Base-by-base conservation (phyloP, 2,797 vertebrate species). In the Malacoraja senta region DNA sequence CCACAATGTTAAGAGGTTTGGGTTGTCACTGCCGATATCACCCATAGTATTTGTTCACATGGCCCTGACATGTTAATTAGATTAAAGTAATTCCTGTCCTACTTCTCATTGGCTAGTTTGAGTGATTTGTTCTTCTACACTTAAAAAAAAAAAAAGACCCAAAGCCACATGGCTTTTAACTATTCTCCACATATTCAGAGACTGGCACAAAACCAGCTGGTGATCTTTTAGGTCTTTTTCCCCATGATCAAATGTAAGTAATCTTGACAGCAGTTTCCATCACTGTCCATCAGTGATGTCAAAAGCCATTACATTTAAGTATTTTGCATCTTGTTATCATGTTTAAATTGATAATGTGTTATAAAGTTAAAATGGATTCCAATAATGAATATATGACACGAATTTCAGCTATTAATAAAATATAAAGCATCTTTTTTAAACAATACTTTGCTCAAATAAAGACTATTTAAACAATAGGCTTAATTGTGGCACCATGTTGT, bases 401-500 rank as follows among this genome's bases (percentile, higher is more conserved):
- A 44, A 71, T 71, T 92, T 91, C 13, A 92, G 38, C 38, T 63
- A 72, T 91, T 74, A 38, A 44, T 38, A 74, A 74, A 92, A 92
- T 86, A 63, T 76, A 71, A 92, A 76, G 35, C 90, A 76, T 76
- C 38, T 92, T 91, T 88, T 88, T 92, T 26, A 76, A 92, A 92
- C 68, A 92, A 92, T 76, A 92, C 44, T 92, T 92, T 92, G 68
- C 72, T 92, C 90, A 92, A 92, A 92, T 92, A 92, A 92, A 92
- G 90, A 92, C 29, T 24, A 74, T 58, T 92, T 44, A 74, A 74
- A 15, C 32, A 65, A 24, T 74, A 76, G 74, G 9, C 72, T 58
- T 92, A 88, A 88, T 88, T 88, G 84, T 88, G n/a, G 72, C 90
- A 53, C 3, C n/a, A 35, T 38, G 17, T 35, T 53, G 26, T 44